A percentile compares a stretch with the other conserved stretches of the same genome.
These are phyloP conservation scores for Drosophila kepulauana DNA, from an alignment of 1,140 invertebrate genomes.

Conservation along the genomic window DNA sequence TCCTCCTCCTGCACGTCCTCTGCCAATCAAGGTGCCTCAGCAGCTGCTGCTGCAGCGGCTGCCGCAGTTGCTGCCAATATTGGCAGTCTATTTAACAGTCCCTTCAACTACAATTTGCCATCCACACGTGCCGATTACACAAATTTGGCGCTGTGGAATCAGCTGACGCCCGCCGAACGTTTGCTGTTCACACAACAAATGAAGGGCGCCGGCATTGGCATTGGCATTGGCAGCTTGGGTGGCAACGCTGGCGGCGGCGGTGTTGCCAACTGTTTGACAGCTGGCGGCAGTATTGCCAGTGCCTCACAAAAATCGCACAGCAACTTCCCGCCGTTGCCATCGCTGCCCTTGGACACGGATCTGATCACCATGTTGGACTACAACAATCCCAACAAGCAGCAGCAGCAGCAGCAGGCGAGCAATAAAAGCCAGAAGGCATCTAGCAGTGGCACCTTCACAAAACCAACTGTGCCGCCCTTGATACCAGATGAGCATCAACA, in stretches of 20 bases:
- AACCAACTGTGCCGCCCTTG: conserved; percentile 73
- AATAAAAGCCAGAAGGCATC: conserved; percentile 15
- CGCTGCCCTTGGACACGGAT: conserved; percentile 77
- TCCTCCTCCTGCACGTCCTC: conserved; percentile 18
- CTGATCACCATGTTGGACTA: conserved; percentile 83
- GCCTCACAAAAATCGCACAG: conserved; percentile 26
- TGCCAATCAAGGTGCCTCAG: conserved; percentile 34
- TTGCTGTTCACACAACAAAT: conserved; percentile 77
- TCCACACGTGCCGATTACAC: conserved; percentile 71
- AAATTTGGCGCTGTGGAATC: conserved; percentile 81
- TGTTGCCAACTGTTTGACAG: conserved; percentile 8
- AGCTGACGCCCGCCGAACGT: conserved; percentile 69
- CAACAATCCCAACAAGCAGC: conserved; percentile 75
- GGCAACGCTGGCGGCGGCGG: not conserved
- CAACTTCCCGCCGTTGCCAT: conserved; percentile 63
- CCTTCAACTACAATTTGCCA: conserved; percentile 77
- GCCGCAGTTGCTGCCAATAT: conserved; percentile 66
- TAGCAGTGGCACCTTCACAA: conserved; percentile 64
- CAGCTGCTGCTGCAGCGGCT: conserved; percentile 35
- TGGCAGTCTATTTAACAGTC: conserved; percentile 52
- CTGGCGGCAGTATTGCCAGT: conserved; percentile 8
- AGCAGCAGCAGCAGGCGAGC: not conserved
- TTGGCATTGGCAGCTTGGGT: not conserved
- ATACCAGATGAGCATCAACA: conserved; percentile 53
- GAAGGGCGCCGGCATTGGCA: conserved; percentile 44